A percentile compares a stretch with the other conserved stretches of the same genome.
phyloP scores from a whole-genome alignment of 2,888 invertebrate genomes.

The Pterostichus niger region DNA sequence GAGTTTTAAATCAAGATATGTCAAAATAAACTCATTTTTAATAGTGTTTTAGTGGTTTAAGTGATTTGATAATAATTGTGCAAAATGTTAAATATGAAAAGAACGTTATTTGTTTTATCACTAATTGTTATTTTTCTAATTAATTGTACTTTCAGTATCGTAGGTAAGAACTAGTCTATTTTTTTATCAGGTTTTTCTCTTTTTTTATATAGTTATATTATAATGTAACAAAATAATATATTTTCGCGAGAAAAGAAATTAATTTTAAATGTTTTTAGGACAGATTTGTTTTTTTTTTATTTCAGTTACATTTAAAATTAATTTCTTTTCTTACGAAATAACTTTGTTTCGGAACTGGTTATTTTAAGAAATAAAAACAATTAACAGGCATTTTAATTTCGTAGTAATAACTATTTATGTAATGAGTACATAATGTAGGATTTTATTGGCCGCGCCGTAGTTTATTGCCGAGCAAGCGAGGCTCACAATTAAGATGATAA shows the following conservation, averaged over 20 bases:
- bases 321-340: not conserved
- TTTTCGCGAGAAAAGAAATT: too few relatives aligned
- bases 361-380: too few relatives aligned
- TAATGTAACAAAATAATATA: too few relatives aligned
- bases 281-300: too few relatives aligned
- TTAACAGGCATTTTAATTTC: too few relatives aligned
- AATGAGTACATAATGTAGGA: too few relatives aligned
- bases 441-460: too few relatives aligned
- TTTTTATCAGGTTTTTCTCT: not conserved
- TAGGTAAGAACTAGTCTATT: slow-evolving; percentile 10
- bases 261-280: too few relatives aligned
- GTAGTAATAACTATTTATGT: too few relatives aligned
- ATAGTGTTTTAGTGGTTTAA: not conserved
- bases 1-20: not conserved
- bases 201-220: not conserved
- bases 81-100: slow-evolving; percentile 14
- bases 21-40: slow-evolving; percentile 7
- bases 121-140: not conserved
- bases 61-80: not conserved
- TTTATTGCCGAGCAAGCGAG: too few relatives aligned
- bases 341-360: too few relatives aligned
- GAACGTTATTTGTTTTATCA: slow-evolving; percentile 21
- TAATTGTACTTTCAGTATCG: not conserved
- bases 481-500: too few relatives aligned
- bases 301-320: not conserved